phyloP scores from a whole-genome alignment of 1,140 invertebrate species.

The Eriocheir sinensis region DNA sequence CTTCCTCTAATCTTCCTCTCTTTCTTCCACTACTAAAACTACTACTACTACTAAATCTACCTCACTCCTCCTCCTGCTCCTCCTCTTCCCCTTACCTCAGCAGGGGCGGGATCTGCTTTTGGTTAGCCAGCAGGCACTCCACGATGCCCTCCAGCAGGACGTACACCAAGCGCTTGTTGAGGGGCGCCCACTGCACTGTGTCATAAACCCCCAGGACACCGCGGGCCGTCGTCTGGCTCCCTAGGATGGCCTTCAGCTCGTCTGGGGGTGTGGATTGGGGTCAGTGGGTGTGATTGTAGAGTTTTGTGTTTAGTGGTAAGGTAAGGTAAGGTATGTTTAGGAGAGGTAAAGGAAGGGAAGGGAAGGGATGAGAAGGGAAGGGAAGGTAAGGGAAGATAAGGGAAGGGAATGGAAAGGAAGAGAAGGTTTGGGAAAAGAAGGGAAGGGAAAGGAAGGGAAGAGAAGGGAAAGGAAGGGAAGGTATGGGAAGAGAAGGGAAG shows the following conservation, averaged over 20 bases:
- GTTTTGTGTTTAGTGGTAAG: no score
- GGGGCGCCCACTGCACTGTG: constrained; percentile 90
- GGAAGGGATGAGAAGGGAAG: background rate
- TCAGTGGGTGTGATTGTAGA: background rate
- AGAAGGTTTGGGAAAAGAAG: background rate
- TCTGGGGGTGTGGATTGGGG: constrained; percentile 85
- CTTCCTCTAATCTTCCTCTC: no score
- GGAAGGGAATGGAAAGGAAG: background rate
- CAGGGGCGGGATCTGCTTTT: constrained; percentile 72
- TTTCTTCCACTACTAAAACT: no score
- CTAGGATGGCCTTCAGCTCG: constrained; percentile 95
- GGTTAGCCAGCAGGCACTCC: constrained; percentile 87
- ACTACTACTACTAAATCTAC: no score
- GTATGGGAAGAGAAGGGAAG: no score
- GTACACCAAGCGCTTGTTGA: constrained; percentile 93
- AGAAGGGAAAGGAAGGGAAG: constrained; percentile 38
- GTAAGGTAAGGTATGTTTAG: background rate
- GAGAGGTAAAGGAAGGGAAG: background rate
- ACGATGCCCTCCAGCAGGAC: constrained; percentile 93
- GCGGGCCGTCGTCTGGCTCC: constrained; percentile 92
- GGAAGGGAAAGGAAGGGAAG: background rate
- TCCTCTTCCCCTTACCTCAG: constrained; percentile 55
- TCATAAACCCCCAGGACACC: constrained; percentile 95
- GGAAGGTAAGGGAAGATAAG: background rate
- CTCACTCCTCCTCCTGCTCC: no score